Percentiles rank a stretch among this genome's conserved stretches.
Evolutionary conservation across 2,888 invertebrate species (phyloP).

Genomic region (Rhogogaster chlorosoma): DNA sequence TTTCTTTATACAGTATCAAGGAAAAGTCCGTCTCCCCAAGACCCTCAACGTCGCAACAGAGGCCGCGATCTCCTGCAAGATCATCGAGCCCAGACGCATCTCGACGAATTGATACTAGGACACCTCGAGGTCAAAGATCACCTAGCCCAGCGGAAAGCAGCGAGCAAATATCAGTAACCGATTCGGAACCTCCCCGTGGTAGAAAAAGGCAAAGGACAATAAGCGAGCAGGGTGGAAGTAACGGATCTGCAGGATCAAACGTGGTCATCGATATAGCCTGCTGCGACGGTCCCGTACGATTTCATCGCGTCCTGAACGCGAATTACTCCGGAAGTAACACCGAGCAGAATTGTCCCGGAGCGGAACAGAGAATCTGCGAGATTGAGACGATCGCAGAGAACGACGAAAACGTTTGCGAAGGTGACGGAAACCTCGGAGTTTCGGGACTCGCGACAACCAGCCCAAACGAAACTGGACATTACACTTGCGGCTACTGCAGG

Average conservation of each 20-base stretch:
- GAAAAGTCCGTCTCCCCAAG: conserved; percentile 57
- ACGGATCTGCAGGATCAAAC: conserved; percentile 73
- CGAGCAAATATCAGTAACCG: conserved; percentile 60
- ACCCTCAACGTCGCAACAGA: conserved; percentile 53
- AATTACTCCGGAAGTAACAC: conserved; percentile 81
- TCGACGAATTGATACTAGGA: conserved; percentile 14
- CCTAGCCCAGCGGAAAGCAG: conserved; percentile 60
- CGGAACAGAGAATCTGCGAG: conserved; percentile 63
- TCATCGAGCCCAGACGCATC: conserved; percentile 34
- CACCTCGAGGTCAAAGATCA: conserved; percentile 43
- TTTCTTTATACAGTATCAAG: conserved; percentile 52
- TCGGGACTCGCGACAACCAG: conserved; percentile 58
- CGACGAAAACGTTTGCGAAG: conserved; percentile 57
- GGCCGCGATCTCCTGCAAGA: conserved; percentile 52
- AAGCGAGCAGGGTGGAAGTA: conserved; percentile 53
- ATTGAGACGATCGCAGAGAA: conserved; percentile 59
- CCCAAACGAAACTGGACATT: conserved; percentile 71
- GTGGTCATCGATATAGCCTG: conserved; percentile 93
- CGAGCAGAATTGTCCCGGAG: conserved; percentile 16
- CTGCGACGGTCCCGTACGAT: conserved; percentile 94
- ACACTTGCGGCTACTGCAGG: conserved; percentile 87
- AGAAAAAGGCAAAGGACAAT: conserved; percentile 52
- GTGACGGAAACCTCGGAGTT: conserved; percentile 67
- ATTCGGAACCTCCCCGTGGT: conserved; percentile 49
- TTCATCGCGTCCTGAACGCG: conserved; percentile 91